phyloP scores from a whole-genome alignment of 1,140 invertebrate species.

The Paraescarpia echinospica region DNA sequence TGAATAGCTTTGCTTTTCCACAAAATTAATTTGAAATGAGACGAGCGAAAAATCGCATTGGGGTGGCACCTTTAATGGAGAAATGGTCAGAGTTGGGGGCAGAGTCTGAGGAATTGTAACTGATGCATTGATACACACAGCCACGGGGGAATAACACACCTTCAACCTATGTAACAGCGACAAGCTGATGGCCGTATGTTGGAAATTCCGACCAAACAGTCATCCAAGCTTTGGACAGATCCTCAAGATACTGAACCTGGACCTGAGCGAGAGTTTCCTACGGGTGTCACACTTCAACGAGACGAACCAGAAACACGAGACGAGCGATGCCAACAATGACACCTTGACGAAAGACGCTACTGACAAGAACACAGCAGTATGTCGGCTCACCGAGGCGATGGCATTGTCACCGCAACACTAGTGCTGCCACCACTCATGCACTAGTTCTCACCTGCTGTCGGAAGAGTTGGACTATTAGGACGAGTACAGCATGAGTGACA shows the following conservation, averaged over 20 bases:
- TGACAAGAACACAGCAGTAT: not conserved
- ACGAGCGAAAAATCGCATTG: too few species aligned
- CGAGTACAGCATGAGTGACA: not conserved
- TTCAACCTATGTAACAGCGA: constrained; percentile 61
- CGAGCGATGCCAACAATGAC: not conserved
- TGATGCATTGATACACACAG: not conserved
- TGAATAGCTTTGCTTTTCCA: too few species aligned
- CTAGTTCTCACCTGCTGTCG: not conserved
- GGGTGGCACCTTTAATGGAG: too few species aligned
- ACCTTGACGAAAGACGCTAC: not conserved
- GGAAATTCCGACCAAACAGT: constrained; percentile 74
- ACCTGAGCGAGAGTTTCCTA: constrained; percentile 45
- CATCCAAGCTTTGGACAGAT: constrained; percentile 78
- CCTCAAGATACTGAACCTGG: constrained; percentile 43
- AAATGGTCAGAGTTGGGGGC: too few species aligned
- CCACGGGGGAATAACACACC: constrained; percentile 21
- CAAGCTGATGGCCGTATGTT: constrained; percentile 85
- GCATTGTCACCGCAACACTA: not conserved
- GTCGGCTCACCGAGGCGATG: not conserved
- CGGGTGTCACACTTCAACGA: constrained; percentile 49
- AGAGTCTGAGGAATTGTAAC: not conserved
- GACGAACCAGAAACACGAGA: not conserved
- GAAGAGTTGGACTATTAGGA: not conserved
- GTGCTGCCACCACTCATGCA: too few species aligned
- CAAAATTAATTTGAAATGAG: too few species aligned